Conservation (phyloP, 2,797 vertebrate genomes). For the Myotis vivesi region DNA sequence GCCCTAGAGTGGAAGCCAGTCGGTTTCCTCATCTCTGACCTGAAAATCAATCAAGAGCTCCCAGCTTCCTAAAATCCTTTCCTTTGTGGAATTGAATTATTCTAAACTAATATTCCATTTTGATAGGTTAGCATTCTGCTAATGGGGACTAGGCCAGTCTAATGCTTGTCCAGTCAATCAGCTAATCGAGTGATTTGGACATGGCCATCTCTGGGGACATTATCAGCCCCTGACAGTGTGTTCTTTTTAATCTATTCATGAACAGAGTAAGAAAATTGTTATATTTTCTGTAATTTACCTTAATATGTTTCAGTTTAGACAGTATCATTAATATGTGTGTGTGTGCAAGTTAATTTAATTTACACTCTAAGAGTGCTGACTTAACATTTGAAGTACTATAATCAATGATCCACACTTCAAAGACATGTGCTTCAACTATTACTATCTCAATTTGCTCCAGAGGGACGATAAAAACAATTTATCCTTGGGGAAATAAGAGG, state of each 20-base stretch:
- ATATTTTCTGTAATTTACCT: neutral
- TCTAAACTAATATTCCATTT: neutral
- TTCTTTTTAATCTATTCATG: neutral
- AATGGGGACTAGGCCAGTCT: neutral
- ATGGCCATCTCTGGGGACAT: neutral
- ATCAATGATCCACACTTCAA: neutral
- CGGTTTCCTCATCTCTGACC: neutral
- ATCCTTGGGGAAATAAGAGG: neutral
- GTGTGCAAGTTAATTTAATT: neutral
- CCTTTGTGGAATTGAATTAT: neutral
- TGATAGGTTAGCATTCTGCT: neutral
- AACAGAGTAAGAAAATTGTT: neutral
- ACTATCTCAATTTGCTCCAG: neutral
- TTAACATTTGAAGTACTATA: neutral
- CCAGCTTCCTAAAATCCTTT: constrained; percentile 32
- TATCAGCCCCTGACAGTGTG: neutral
- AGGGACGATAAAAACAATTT: neutral
- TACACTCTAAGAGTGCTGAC: neutral
- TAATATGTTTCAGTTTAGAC: neutral
- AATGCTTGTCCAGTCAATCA: neutral
- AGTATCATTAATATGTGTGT: neutral
- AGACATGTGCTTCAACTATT: neutral
- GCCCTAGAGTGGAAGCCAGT: neutral
- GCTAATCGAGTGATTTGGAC: neutral
- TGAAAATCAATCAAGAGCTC: constrained; percentile 39